Percentiles rank a stretch among this genome's conserved stretches.
phyloP scores from a whole-genome alignment of 2,888 invertebrate genomes.

The Pachycephus smyrnensis region DNA sequence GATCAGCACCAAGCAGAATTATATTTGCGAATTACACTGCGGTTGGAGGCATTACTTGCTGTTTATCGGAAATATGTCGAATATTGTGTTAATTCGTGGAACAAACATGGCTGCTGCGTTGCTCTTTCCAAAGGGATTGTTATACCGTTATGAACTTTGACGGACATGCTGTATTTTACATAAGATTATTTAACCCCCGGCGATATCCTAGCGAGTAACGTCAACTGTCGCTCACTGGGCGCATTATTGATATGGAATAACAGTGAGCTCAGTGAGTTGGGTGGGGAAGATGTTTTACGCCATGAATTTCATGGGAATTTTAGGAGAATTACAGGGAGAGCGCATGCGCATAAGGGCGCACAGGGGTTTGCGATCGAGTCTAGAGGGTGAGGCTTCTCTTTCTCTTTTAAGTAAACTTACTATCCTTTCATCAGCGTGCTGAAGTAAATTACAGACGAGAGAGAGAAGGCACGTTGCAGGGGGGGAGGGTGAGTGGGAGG shows the following conservation, averaged over 20 bases:
- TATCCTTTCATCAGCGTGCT: neutral
- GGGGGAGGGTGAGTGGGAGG: neutral
- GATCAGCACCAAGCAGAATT: neutral
- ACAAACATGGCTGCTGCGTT: conserved; percentile 14
- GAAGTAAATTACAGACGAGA: neutral
- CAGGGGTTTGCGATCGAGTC: neutral
- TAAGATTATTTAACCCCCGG: neutral
- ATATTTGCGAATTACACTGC: neutral
- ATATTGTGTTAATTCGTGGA: conserved; percentile 30
- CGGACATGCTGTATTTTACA: neutral
- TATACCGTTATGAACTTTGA: neutral
- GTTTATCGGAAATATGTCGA: conserved; percentile 34
- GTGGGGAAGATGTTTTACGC: neutral
- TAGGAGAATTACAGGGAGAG: neutral
- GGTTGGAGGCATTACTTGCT: conserved; percentile 7
- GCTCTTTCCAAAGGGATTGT: neutral
- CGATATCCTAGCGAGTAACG: neutral
- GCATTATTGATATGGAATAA: neutral
- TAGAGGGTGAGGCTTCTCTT: neutral
- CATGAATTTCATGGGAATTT: neutral
- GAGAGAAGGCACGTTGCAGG: too few relatives aligned
- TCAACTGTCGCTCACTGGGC: neutral
- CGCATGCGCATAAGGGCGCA: neutral
- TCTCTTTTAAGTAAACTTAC: neutral
- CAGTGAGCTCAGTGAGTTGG: neutral